These are phyloP conservation scores for Sebastes steindachneri DNA, from an alignment of 2,797 vertebrate genomes.

Conservation along the genomic window DNA sequence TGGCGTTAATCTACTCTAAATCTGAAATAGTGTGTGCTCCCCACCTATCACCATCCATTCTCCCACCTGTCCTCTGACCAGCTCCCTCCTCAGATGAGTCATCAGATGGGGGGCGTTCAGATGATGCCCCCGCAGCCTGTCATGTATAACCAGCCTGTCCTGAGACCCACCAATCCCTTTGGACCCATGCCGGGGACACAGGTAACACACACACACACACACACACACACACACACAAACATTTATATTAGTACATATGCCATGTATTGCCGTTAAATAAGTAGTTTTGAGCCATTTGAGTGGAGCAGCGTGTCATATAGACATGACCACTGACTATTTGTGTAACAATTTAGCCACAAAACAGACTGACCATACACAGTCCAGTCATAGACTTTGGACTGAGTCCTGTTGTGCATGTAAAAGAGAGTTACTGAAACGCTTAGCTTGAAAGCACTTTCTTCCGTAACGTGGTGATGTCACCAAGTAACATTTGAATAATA, in stretches of 20 bases:
- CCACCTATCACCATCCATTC: not conserved
- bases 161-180: conserved; percentile 90
- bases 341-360: no score
- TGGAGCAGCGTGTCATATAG: no score
- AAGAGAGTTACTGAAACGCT: no score
- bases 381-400: no score
- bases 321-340: no score
- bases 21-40: not conserved
- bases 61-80: conserved; percentile 36
- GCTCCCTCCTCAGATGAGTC: conserved; percentile 90
- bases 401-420: no score
- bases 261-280: not conserved
- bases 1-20: not conserved
- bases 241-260: not conserved
- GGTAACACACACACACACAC: conserved; percentile 71
- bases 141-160: conserved; percentile 89
- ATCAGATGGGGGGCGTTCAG: conserved; percentile 86
- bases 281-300: no score
- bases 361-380: no score
- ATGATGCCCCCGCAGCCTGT: conserved; percentile 90
- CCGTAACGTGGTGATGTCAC: no score
- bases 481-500: no score
- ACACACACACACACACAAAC: not conserved
- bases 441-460: no score
- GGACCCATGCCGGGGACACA: conserved; percentile 89